Percentiles rank a stretch among this genome's conserved stretches.
Evolutionary conservation across 1,140 invertebrate species (phyloP).

Genomic region (Adelges cooleyi): DNA sequence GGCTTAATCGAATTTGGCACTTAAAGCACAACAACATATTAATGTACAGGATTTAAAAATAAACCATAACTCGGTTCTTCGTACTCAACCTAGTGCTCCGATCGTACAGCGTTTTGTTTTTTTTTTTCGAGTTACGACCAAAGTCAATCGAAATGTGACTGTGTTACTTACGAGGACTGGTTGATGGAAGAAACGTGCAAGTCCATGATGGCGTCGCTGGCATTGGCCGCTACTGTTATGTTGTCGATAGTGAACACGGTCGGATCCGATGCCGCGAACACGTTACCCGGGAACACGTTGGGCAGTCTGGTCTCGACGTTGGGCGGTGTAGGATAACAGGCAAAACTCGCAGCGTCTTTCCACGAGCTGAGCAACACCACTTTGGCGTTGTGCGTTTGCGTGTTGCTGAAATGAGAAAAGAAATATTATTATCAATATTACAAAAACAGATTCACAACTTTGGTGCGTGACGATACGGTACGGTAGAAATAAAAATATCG

Average conservation of each 20-base stretch:
- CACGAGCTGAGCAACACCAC: background rate
- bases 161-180: background rate
- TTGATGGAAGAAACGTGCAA: conserved; percentile 2
- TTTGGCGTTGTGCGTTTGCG: background rate
- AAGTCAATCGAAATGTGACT: no score
- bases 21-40: no score
- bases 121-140: no score
- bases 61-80: no score
- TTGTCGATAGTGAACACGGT: background rate
- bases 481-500: no score
- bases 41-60: no score
- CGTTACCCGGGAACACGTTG: background rate
- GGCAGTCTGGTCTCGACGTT: background rate
- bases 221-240: background rate
- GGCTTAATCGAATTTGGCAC: no score
- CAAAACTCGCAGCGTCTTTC: background rate
- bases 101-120: no score
- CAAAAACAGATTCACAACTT: no score
- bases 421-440: background rate
- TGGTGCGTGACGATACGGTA: no score
- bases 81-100: no score
- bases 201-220: background rate
- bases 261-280: conserved; percentile 8
- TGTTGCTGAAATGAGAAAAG: background rate
- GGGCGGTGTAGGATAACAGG: conserved; percentile 5